These are phyloP conservation scores for Amphilophus citrinellus DNA, from an alignment of 2,113 vertebrate species.

Conservation along the genomic window DNA sequence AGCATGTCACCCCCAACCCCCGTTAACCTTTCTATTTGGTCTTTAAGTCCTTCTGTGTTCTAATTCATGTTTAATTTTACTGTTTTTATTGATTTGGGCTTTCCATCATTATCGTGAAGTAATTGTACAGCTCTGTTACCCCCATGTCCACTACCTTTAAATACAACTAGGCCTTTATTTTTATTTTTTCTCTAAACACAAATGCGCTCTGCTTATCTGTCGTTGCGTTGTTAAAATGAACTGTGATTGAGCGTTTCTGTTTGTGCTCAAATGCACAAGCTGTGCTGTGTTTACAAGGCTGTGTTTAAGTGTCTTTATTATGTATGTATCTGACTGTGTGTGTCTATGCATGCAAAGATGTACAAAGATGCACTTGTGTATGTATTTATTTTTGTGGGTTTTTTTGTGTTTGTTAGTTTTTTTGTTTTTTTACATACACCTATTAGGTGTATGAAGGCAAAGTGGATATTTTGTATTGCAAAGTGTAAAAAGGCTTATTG, in stretches of 20 bases:
- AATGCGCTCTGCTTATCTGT: neutral
- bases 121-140: conserved; percentile 11
- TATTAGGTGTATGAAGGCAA: conserved; percentile 47
- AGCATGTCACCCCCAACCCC: neutral
- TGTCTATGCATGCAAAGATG: conserved; percentile 1
- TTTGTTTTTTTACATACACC: conserved; percentile 27
- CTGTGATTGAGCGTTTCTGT: conserved; percentile 10
- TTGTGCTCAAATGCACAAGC: conserved; percentile 14
- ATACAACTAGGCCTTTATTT: conserved; percentile 9
- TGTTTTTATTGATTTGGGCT: neutral
- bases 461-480: conserved; percentile 56
- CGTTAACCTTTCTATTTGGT: conserved; percentile 48
- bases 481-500: conserved; percentile 71
- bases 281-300: neutral
- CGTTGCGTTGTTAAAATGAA: conserved; percentile 22
- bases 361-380: neutral
- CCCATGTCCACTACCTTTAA: neutral
- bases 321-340: neutral
- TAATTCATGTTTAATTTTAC: conserved; percentile 23
- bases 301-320: conserved; percentile 2
- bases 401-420: no score
- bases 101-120: conserved; percentile 27
- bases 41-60: conserved; percentile 26
- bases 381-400: neutral
- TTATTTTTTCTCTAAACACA: neutral